Base-by-base conservation (phyloP, 1,140 invertebrate genomes). In the Theocolax elegans region DNA sequence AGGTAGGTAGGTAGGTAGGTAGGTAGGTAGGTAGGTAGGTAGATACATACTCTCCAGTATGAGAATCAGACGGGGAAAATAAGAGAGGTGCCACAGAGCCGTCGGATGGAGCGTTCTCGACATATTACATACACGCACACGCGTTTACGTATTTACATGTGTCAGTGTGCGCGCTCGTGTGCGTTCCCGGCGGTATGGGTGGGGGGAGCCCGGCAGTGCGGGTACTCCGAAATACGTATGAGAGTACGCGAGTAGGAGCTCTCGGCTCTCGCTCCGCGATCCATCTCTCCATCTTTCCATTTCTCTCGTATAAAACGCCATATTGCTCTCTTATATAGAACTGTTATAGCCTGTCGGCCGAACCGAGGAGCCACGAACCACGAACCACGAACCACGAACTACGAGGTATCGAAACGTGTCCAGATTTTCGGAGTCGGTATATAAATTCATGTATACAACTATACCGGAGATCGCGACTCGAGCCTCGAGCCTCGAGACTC, bases 241-340 rank as follows among this genome's bases (percentile, higher is more conserved):
- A 51, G 53, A 51, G 48, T 53, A 56, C 10, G 27, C 25, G 25
- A 27, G n/a, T 4, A 38, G 4, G 1, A 38, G n/a, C 17, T n/a
- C n/a, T n/a, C n/a, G n/a, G n/a, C n/a, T n/a, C n/a, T n/a, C n/a
- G n/a, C n/a, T n/a, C n/a, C n/a, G n/a, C n/a, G n/a, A n/a, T n/a
- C n/a, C n/a, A n/a, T n/a, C n/a, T n/a, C n/a, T n/a, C n/a, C n/a
- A n/a, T n/a, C n/a, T n/a, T n/a, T n/a, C n/a, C n/a, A n/a, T n/a
- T n/a, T n/a, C n/a, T n/a, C n/a, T n/a, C 31, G 66, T 51, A 17
- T 38, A 42, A 60, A 60, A 40, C 67, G 67, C 67, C 67, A 69
- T 69, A 69, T 69, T 69, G 67, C 49, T 62, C 67, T 69, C 67
- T 54, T 53, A 63, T 42, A n/a, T n/a, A n/a, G n/a, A n/a, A n/a